Base-by-base conservation (phyloP, 92 coral and sea anemone genomes). In the Zoanthus sociatus region DNA sequence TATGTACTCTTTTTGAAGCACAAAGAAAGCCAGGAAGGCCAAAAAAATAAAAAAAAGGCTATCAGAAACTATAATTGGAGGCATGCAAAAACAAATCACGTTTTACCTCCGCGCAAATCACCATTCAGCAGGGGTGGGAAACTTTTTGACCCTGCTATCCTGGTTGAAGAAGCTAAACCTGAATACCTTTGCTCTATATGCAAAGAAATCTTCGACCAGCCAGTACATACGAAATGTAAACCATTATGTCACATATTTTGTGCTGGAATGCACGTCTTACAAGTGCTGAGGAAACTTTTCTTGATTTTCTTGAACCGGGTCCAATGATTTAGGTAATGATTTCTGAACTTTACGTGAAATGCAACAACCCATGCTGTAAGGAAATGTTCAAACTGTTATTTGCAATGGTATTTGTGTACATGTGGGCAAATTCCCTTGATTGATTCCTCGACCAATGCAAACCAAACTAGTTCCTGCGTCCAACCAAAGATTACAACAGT, bases 211-310 rank as follows among this genome's bases (percentile, higher is more conserved):
- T 58, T 74, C 16, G 60, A 74, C 20, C 78, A 9, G 32, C 61
- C 78, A 45, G 61, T 74, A 7, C 17, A 74, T 46, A 45, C 78
- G 7, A 74, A 74, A 74, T 74, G 78, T n/a, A 74, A 74, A 46
- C 78, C 78, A 14, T 12, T 7, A 15, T 58, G 56, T 20, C 78
- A 74, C 13, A 47, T 74, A 44, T 74, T 74, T 51, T 74, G 56
- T 74, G 60, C 78, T 15, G 78, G 13, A 13, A 26, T 47, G 61
- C 30, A 32, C 47, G 9, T 74, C 61, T 1, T 74, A 46, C 47
- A 51, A 11, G 50, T 15, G 33, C 18, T 12, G 54, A 72, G n/a
- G 18, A 20, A 3, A 9, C 77, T 12, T 18, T 72, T 8, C 15
- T 15, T 72, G 54, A 72, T 0, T 42, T 72, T 72, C 51, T 72